These are phyloP conservation scores for Orthosia incerta DNA, from an alignment of 2,888 invertebrate genomes.

Conservation along the genomic window DNA sequence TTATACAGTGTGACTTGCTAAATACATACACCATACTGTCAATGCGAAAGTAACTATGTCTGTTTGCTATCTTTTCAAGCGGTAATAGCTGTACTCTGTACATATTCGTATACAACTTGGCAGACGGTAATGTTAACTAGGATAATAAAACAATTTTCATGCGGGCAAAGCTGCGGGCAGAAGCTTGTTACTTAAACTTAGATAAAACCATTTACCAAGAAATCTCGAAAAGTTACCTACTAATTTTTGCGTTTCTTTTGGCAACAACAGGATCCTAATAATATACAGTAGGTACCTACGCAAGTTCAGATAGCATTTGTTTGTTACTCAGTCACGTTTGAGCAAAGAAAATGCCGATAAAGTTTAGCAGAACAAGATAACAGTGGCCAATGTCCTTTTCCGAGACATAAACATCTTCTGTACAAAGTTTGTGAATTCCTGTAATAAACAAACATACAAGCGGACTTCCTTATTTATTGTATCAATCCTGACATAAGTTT, in stretches of 20 bases:
- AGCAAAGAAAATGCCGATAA: constrained; percentile 51
- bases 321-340: constrained; percentile 58
- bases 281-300: neutral
- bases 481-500: constrained; percentile 42
- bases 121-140: neutral
- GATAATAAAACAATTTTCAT: neutral
- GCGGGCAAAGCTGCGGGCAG: neutral
- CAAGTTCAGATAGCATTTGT: constrained; percentile 45
- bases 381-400: constrained; percentile 53
- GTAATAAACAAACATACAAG: constrained; percentile 57
- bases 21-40: no score
- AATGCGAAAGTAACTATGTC: neutral
- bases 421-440: constrained; percentile 53
- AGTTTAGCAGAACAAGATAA: constrained; percentile 61
- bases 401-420: constrained; percentile 54
- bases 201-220: neutral
- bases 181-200: neutral
- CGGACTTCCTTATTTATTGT: constrained; percentile 52
- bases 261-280: neutral
- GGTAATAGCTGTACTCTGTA: neutral
- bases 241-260: neutral
- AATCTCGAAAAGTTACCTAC: neutral
- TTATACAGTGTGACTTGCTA: no score
- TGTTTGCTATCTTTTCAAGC: neutral
- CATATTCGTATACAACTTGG: neutral